A percentile compares a stretch with the other conserved stretches of the same genome.
phyloP scores from a whole-genome alignment of 2,888 invertebrate species.

The Dynastes tityus region DNA sequence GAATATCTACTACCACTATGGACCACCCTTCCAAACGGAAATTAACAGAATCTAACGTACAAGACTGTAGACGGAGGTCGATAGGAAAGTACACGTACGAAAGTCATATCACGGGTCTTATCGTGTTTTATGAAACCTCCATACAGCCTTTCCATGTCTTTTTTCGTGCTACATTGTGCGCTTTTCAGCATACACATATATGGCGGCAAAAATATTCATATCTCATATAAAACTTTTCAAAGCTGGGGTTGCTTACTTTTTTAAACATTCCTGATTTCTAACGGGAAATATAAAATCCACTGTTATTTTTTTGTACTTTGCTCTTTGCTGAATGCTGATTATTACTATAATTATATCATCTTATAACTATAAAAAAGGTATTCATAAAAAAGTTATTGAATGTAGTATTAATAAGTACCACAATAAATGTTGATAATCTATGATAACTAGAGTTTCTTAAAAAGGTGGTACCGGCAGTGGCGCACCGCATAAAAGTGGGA shows the following conservation, averaged over 20 bases:
- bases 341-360: background rate
- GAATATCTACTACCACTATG: constrained; percentile 56
- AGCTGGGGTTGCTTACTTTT: constrained; percentile 7
- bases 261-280: background rate
- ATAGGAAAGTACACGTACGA: constrained; percentile 40
- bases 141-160: constrained; percentile 39
- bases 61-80: constrained; percentile 52
- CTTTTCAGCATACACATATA: constrained; percentile 25
- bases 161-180: constrained; percentile 41
- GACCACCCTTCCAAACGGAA: constrained; percentile 58
- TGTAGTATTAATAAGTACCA: background rate
- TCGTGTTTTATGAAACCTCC: constrained; percentile 43
- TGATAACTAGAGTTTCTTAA: no score
- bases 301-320: background rate
- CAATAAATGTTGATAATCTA: background rate
- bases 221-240: background rate
- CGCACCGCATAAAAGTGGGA: no score
- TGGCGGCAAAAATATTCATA: constrained; percentile 9
- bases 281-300: background rate
- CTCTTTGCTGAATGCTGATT: background rate
- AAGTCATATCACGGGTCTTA: constrained; percentile 46
- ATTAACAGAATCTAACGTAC: constrained; percentile 60
- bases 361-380: no score
- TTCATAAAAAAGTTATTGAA: no score
- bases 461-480: no score